Conservation (phyloP, 2,113 vertebrate species). For the Plecotus auritus region DNA sequence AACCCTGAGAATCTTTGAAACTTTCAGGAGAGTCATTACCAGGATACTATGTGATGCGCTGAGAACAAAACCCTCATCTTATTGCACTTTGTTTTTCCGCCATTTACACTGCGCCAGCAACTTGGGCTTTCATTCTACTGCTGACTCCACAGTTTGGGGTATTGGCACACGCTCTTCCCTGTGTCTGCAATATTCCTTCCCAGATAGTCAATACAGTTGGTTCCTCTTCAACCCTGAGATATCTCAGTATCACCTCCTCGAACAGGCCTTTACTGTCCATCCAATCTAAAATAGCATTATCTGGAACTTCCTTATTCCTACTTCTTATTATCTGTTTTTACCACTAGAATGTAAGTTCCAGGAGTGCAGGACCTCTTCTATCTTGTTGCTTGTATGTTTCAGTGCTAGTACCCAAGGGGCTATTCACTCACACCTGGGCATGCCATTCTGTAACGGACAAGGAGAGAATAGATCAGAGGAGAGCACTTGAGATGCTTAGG, state of each 20-base stretch:
- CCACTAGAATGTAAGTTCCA: neutral
- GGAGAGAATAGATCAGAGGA: neutral
- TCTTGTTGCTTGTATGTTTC: neutral
- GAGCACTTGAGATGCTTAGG: neutral
- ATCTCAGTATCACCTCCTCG: neutral
- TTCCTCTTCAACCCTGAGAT: neutral
- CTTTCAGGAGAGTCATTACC: neutral
- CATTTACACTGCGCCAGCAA: neutral
- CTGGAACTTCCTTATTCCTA: neutral
- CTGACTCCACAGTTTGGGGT: neutral
- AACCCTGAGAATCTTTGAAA: neutral
- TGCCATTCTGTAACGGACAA: neutral
- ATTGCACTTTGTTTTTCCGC: neutral
- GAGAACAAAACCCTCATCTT: neutral
- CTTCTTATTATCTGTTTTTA: neutral
- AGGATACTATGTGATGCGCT: neutral
- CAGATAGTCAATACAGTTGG: neutral
- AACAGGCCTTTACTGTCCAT: neutral
- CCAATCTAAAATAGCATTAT: neutral
- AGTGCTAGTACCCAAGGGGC: neutral
- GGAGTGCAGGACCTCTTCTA: neutral
- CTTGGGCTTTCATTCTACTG: neutral
- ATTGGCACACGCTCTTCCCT: neutral
- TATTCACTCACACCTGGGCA: neutral
- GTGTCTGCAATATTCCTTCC: neutral